Percentiles rank a stretch among this genome's conserved stretches.
These are phyloP conservation scores for Tenualosa ilisha DNA, from an alignment of 2,797 vertebrate species.

Conservation along the genomic window DNA sequence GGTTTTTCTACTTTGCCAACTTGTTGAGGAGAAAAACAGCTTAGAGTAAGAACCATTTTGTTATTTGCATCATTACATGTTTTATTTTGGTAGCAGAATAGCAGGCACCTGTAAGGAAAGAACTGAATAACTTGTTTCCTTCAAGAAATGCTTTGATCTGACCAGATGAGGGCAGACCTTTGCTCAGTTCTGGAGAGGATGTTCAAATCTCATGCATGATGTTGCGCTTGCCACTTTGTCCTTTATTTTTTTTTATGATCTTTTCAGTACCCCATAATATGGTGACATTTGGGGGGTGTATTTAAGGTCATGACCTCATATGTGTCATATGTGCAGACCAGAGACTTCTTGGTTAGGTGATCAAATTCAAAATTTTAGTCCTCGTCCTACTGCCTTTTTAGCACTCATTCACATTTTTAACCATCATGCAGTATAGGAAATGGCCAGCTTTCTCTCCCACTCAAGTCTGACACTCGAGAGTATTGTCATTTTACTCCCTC, in stretches of 20 bases:
- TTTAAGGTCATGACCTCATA: not conserved
- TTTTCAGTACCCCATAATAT: not conserved
- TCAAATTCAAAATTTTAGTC: not conserved
- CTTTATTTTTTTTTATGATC: not conserved
- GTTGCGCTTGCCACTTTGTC: not conserved
- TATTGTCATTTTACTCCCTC: not conserved
- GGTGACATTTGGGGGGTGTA: not conserved
- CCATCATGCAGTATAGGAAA: not conserved
- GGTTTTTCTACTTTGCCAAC: not conserved
- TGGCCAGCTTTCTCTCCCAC: not conserved
- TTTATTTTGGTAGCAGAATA: too few species aligned
- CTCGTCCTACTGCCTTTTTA: not conserved
- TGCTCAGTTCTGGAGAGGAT: not conserved
- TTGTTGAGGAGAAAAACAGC: not conserved
- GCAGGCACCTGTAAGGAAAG: too few species aligned
- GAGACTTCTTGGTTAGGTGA: not conserved
- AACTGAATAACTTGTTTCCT: not conserved
- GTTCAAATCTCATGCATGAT: not conserved
- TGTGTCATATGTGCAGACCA: not conserved
- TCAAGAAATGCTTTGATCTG: not conserved
- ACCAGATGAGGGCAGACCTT: constrained; percentile 6
- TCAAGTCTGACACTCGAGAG: not conserved
- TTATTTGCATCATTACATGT: too few species aligned
- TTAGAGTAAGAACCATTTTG: not conserved
- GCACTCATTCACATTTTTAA: not conserved